Conservation (phyloP, 2,113 vertebrate genomes). For the Nothocercus nigrocapillus region DNA sequence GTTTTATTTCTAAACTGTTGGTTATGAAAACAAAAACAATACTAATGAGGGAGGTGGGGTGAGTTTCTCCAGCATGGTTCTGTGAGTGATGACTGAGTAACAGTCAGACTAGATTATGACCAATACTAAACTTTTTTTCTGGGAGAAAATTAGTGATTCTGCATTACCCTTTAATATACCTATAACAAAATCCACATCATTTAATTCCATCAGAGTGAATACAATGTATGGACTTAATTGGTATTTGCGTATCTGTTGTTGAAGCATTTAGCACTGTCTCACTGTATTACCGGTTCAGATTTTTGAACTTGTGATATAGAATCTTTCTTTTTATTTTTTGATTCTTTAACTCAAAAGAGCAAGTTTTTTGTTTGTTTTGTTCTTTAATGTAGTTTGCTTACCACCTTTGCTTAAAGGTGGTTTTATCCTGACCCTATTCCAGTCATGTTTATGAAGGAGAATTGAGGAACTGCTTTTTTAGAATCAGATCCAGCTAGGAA, state of each 20-base stretch:
- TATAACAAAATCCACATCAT: neutral
- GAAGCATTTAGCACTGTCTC: neutral
- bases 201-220: neutral
- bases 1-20: neutral
- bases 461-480: neutral
- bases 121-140: neutral
- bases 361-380: neutral
- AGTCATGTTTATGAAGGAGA: neutral
- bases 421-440: neutral
- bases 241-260: neutral
- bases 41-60: neutral
- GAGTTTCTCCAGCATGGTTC: neutral
- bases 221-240: neutral
- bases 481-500: neutral
- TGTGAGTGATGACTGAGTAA: neutral
- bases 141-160: neutral
- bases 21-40: neutral
- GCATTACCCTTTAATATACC: neutral
- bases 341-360: no score
- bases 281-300: neutral
- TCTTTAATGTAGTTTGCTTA: neutral
- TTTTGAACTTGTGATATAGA: neutral
- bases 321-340: neutral
- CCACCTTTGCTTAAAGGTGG: neutral
- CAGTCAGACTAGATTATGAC: neutral